Evolutionary conservation across 2,888 invertebrate species (phyloP), one percentile per base, ranked within the genome.

Genomic region (Lasioglossum oenotherae): DNA sequence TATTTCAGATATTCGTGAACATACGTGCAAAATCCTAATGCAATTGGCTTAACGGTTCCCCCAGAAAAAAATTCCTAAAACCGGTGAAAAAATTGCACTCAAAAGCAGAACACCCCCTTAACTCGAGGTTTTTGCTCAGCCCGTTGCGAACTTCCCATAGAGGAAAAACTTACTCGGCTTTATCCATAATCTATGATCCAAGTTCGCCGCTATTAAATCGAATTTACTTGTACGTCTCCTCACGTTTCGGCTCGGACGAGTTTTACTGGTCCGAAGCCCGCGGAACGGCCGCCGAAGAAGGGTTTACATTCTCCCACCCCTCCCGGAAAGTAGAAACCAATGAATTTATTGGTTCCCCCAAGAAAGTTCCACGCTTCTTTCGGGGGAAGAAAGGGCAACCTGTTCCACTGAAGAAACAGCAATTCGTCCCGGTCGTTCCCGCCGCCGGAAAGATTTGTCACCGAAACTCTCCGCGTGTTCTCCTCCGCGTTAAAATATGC

Each of bases 141-240:
- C 60, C 60, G 60, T n/a, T 27, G 60, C 60, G 14, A 64, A 64
- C 14, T 64, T 64, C n/a, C 60, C 60, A 6, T 27, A 6, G 12
- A 31, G 23, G 60, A 64, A 27, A 64, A 64, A 53, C 23, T 53
- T 53, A 31, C 60, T 64, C 12, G 23, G n/a, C 71, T 82, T 74
- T 80, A 82, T 78, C 71, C 78, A 74, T 83, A 81, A 87, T 83
- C 74, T 86, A 87, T 71, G 82, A 60, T 27, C 72, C 76, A 87
- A 87, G 80, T 87, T 87, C 41, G 73, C 60, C 27, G 80, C 87
- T 82, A 87, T 87, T 87, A 87, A 86, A 86, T 87, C 83, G 86
- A 87, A 86, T 87, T 86, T 87, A 87, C 86, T 86, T 86, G 86
- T 86, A 83, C 85, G 74, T 87, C 80, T 80, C 82, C 86, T 81